Percentiles rank a stretch among this genome's conserved stretches.
Conservation (phyloP, 2,113 vertebrate species). For the Alligator mississippiensis region DNA sequence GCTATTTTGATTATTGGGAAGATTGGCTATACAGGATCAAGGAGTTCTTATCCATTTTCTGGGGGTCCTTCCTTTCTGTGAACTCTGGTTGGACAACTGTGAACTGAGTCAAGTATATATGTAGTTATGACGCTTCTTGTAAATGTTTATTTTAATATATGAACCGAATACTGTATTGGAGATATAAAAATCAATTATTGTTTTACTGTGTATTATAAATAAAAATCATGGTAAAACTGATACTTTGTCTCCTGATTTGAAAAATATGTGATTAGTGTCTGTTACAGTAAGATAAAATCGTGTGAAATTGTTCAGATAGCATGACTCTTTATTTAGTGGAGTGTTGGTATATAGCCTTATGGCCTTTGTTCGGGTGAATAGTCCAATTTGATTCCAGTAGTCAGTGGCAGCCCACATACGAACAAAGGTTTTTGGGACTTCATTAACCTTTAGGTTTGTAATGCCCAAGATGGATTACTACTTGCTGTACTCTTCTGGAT, state of each 20-base stretch:
- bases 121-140: not conserved
- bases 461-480: not conserved
- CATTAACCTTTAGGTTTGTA: not conserved
- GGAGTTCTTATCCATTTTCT: not conserved
- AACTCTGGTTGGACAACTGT: accelerated
- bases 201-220: no score
- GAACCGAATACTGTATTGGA: no score
- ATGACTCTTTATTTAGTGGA: no score
- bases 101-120: not conserved
- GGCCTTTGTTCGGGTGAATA: not conserved
- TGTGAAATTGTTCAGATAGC: no score
- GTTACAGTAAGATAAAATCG: no score
- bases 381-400: not conserved
- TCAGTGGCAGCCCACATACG: not conserved
- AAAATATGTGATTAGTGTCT: no score
- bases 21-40: not conserved
- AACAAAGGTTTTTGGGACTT: not conserved
- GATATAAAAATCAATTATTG: no score
- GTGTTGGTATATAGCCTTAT: no score
- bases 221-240: no score
- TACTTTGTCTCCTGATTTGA: no score
- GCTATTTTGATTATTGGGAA: not conserved
- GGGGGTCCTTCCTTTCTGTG: not conserved
- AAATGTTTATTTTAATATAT: no score
- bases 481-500: not conserved